Percentiles rank a stretch among this genome's conserved stretches.
These are phyloP conservation scores for Drosophila prolongata DNA, from an alignment of 2,888 invertebrate species.

Conservation along the genomic window DNA sequence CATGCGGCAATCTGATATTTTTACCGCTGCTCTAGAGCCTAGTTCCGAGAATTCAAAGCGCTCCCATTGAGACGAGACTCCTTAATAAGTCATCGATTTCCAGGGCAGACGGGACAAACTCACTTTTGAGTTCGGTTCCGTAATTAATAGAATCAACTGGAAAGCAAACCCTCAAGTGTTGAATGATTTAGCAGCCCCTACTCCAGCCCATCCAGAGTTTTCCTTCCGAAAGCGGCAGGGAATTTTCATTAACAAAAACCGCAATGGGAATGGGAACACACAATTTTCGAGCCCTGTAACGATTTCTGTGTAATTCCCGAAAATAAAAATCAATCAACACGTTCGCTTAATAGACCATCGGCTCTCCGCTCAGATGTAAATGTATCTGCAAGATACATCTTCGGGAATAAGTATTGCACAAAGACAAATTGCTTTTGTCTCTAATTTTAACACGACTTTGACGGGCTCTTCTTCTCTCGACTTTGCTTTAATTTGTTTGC, in stretches of 20 bases:
- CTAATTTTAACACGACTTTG: conserved; percentile 67
- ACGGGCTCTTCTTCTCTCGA: conserved; percentile 40
- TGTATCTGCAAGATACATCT: conserved; percentile 74
- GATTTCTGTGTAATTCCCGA: conserved; percentile 41
- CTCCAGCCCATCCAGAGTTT: neutral
- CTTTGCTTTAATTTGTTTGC: conserved; percentile 67
- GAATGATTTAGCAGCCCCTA: conserved; percentile 68
- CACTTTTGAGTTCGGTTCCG: conserved; percentile 30
- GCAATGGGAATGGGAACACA: conserved; percentile 45
- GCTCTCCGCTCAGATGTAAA: conserved; percentile 50
- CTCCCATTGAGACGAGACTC: conserved; percentile 27
- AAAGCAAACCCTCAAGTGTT: conserved; percentile 54
- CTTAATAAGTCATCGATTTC: conserved; percentile 49
- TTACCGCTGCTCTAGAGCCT: neutral
- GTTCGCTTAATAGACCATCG: conserved; percentile 63
- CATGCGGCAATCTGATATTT: too few relatives aligned
- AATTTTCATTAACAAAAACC: conserved; percentile 48
- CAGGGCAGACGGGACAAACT: conserved; percentile 12
- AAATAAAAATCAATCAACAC: conserved; percentile 78
- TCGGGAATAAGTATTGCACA: conserved; percentile 64
- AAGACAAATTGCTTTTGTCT: conserved; percentile 77
- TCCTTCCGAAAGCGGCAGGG: conserved; percentile 9
- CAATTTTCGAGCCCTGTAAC: conserved; percentile 13
- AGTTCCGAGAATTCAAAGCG: neutral
- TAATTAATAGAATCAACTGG: conserved; percentile 68